Base-by-base conservation (phyloP, 2,888 invertebrate species). In the Thecocarcelia acutangulata region DNA sequence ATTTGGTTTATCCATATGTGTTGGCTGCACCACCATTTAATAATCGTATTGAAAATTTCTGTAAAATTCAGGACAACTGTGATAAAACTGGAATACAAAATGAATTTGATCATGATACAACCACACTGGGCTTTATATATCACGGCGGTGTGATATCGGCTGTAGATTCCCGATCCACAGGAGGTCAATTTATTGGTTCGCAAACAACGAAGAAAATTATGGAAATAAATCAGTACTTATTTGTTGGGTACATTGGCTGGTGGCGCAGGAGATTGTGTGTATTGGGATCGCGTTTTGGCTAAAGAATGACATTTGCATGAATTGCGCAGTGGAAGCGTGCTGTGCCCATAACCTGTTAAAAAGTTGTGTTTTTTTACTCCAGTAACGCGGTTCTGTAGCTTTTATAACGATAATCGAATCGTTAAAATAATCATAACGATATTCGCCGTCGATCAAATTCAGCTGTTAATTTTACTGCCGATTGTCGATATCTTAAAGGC, bases 281-380 rank as follows among this genome's bases (percentile, higher is more conserved):
- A 98, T 90, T 99, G 99, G 99, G 98, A 98, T 91, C 93, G 99
- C 59, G 97, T 98, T 13, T 92, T 99, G 6, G 94, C 98, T 0
- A 98, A 98, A 90, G 97, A 99, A 88, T 98, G 98, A 89, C 95
- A 98, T n/a, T 93, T 99, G 88, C 98, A 98, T 90, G 99, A 99
- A 91, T 92, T 99, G 59, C 93, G 98, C 81, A 99, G n/a, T n/a
- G n/a, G n/a, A n/a, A n/a, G n/a, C n/a, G n/a, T n/a, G n/a, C n/a
- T n/a, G n/a, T n/a, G n/a, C n/a, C n/a, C n/a, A n/a, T n/a, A n/a
- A n/a, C n/a, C n/a, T n/a, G n/a, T n/a, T n/a, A n/a, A n/a, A n/a
- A n/a, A n/a, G n/a, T n/a, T n/a, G n/a, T n/a, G n/a, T n/a, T n/a
- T n/a, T n/a, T n/a, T n/a, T n/a, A n/a, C n/a, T n/a, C n/a, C n/a